phyloP scores from a whole-genome alignment of 2,888 invertebrate genomes.

The Amphipoea lucens region DNA sequence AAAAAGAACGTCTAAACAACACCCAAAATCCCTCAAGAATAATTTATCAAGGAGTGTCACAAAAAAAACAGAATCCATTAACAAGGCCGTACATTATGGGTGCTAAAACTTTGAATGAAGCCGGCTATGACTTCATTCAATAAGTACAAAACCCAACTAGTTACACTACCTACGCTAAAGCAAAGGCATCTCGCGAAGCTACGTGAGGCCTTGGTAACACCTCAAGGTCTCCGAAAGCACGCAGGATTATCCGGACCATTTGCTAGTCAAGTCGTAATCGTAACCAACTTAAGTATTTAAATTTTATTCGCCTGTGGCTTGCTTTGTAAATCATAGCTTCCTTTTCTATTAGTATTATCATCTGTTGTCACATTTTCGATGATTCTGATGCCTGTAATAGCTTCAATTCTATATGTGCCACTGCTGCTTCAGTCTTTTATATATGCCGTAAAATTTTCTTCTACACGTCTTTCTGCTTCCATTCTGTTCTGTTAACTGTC shows the following conservation, averaged over 20 bases:
- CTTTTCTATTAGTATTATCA: conserved; percentile 46
- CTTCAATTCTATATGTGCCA: not conserved
- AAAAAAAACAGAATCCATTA: conserved; percentile 34
- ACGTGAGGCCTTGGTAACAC: conserved; percentile 80
- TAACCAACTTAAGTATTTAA: conserved; percentile 66
- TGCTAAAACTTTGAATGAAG: conserved; percentile 63
- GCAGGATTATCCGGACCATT: conserved; percentile 81
- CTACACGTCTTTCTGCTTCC: not conserved
- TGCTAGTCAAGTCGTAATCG: conserved; percentile 75
- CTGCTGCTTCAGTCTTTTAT: not conserved
- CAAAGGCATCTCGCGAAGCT: conserved; percentile 63
- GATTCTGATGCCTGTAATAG: not conserved
- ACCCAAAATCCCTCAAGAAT: conserved; percentile 8
- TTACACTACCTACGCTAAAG: conserved; percentile 61
- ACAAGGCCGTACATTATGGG: conserved; percentile 52
- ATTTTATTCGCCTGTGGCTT: conserved; percentile 55
- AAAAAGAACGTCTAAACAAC: not conserved
- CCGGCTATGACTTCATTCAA: conserved; percentile 71
- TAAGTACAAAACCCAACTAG: conserved; percentile 49
- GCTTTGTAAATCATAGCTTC: conserved; percentile 62
- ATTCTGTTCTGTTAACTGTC: not conserved
- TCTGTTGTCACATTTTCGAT: conserved; percentile 18
- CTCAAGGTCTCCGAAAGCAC: conserved; percentile 83
- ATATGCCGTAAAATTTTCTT: not conserved
- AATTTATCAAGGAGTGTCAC: conserved; percentile 1